A percentile compares a stretch with the other conserved stretches of the same genome.
Evolutionary conservation across 1,140 invertebrate genomes (phyloP).

Genomic region (Phymorhynchus buccinoides): DNA sequence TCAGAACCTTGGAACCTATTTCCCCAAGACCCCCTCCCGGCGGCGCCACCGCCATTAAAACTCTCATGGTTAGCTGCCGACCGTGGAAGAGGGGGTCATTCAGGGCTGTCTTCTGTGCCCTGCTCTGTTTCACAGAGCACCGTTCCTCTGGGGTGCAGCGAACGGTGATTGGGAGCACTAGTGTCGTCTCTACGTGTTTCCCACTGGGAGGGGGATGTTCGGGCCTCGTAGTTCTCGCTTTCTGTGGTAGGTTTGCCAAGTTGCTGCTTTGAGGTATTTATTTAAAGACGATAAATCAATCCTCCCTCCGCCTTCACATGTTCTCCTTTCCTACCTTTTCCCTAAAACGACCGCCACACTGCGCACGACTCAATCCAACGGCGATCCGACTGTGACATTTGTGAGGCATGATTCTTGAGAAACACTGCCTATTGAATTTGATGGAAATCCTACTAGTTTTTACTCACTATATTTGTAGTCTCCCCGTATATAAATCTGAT

Average conservation of each 20-base stretch:
- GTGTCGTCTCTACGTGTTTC: neutral
- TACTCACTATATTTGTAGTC: no score
- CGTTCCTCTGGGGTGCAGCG: neutral
- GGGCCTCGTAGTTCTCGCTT: no score
- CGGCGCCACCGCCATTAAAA: neutral
- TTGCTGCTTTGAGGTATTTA: neutral
- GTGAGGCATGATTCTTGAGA: no score
- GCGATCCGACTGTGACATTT: no score
- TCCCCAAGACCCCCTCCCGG: neutral
- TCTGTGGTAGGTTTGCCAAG: neutral
- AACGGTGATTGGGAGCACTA: neutral
- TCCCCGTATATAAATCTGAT: no score
- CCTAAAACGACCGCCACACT: no score
- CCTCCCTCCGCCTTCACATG: neutral
- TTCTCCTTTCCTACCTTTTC: neutral
- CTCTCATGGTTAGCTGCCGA: neutral
- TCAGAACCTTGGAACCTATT: neutral
- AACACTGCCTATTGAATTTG: no score
- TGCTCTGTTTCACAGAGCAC: neutral
- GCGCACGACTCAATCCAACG: no score
- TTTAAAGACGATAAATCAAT: neutral
- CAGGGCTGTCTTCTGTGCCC: neutral
- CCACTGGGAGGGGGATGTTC: neutral
- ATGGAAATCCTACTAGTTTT: no score
- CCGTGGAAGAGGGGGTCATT: neutral